phyloP scores from a whole-genome alignment of 2,888 invertebrate genomes.

The Automeris io region DNA sequence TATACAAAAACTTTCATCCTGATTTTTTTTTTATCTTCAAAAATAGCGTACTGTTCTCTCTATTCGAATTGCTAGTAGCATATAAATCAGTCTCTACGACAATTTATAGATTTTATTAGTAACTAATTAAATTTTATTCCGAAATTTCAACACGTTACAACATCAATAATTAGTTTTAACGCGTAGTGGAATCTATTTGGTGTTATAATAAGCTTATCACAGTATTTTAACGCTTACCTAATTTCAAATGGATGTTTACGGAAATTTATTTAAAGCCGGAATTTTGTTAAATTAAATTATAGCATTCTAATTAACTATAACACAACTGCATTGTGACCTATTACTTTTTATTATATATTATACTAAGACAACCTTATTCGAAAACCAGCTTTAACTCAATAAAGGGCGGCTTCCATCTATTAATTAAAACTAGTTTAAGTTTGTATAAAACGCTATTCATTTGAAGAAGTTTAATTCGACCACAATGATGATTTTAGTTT shows the following conservation, averaged over 20 bases:
- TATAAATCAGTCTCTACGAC: conserved; percentile 1
- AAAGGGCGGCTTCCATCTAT: no score
- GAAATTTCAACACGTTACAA: conserved; percentile 1
- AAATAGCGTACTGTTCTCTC: conserved; percentile 2
- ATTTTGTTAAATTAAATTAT: neutral
- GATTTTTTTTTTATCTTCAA: neutral
- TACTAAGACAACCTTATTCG: no score
- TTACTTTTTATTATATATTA: no score
- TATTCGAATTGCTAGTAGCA: neutral
- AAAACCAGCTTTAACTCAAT: no score
- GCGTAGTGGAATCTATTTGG: conserved; percentile 1
- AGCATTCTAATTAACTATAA: no score
- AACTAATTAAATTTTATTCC: conserved; percentile 5
- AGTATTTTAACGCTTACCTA: neutral
- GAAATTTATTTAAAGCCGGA: neutral
- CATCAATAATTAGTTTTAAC: neutral
- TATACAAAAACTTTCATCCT: neutral
- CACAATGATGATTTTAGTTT: no score
- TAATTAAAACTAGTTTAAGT: no score
- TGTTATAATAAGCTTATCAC: conserved; percentile 1
- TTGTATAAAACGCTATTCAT: no score
- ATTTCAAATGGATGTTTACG: neutral
- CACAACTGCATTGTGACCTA: no score
- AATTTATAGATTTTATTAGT: conserved; percentile 1
- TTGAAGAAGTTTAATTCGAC: no score